phyloP scores from a whole-genome alignment of 2,797 vertebrate genomes.

The Macropus fuliginosus region DNA sequence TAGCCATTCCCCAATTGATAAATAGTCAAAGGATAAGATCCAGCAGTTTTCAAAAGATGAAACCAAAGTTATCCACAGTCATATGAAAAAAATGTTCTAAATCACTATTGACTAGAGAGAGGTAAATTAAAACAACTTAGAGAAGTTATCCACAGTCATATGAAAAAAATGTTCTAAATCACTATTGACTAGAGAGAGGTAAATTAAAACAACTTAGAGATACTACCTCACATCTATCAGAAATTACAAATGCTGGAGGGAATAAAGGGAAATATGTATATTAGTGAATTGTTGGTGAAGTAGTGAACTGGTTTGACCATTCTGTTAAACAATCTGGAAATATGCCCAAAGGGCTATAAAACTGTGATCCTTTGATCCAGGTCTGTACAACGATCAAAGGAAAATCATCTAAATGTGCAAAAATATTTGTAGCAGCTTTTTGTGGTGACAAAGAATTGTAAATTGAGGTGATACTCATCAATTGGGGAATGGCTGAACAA shows the following conservation, averaged over 20 bases:
- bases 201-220: neutral
- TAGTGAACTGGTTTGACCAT: neutral
- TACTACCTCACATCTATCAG: neutral
- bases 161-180: neutral
- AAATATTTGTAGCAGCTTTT: neutral
- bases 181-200: neutral
- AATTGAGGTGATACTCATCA: neutral
- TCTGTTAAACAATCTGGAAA: neutral
- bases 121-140: neutral
- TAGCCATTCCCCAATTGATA: neutral
- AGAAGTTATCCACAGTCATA: neutral
- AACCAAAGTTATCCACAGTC: neutral
- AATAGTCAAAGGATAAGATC: neutral
- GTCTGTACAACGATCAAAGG: neutral
- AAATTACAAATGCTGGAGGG: neutral
- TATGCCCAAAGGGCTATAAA: neutral
- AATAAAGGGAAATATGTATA: neutral
- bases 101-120: neutral
- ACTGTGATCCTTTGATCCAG: neutral
- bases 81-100: neutral
- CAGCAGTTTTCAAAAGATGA: neutral
- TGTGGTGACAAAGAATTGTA: neutral
- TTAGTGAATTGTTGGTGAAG: neutral
- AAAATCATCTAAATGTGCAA: neutral
- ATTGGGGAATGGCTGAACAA: neutral